These are phyloP conservation scores for Lasioglossum malachurum DNA, from an alignment of 2,888 invertebrate genomes.

Conservation along the genomic window DNA sequence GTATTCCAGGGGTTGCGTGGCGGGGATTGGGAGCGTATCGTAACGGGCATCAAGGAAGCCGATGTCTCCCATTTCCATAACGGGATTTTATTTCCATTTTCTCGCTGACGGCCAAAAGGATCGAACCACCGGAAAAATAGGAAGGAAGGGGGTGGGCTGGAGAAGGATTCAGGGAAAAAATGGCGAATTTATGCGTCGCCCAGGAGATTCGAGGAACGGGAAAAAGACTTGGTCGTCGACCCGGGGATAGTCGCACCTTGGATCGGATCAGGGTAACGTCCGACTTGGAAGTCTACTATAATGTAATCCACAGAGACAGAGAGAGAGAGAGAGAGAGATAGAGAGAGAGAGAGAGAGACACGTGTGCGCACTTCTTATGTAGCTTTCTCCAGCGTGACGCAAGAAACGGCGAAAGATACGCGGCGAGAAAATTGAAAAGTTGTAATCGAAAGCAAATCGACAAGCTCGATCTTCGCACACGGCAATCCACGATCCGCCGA, in stretches of 20 bases:
- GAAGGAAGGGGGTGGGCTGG: background rate
- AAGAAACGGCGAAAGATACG: conserved; percentile 19
- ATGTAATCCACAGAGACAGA: conserved; percentile 27
- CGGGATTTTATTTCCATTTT: conserved; percentile 80
- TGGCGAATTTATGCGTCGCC: conserved; percentile 63
- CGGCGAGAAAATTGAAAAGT: conserved; percentile 45
- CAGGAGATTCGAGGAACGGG: conserved; percentile 18
- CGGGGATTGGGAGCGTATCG: conserved; percentile 50
- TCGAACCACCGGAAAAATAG: conserved; percentile 15
- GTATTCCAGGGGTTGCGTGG: conserved; percentile 7
- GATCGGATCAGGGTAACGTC: conserved; percentile 33
- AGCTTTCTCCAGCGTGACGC: conserved; percentile 15
- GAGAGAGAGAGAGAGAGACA: conserved; percentile 20
- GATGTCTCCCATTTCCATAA: conserved; percentile 75
- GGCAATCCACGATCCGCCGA: conserved; percentile 7
- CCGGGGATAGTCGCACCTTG: conserved; percentile 5
- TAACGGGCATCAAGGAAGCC: conserved; percentile 63
- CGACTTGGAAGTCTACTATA: conserved; percentile 24
- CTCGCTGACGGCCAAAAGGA: conserved; percentile 37
- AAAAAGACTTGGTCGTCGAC: conserved; percentile 39
- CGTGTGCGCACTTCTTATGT: background rate
- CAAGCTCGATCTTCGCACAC: background rate
- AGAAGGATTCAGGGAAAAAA: conserved; percentile 16
- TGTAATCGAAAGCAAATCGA: conserved; percentile 23
- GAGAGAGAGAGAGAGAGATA: conserved; percentile 11